Evolutionary conservation across 2,888 invertebrate species (phyloP).

Genomic region (Phortica magna): DNA sequence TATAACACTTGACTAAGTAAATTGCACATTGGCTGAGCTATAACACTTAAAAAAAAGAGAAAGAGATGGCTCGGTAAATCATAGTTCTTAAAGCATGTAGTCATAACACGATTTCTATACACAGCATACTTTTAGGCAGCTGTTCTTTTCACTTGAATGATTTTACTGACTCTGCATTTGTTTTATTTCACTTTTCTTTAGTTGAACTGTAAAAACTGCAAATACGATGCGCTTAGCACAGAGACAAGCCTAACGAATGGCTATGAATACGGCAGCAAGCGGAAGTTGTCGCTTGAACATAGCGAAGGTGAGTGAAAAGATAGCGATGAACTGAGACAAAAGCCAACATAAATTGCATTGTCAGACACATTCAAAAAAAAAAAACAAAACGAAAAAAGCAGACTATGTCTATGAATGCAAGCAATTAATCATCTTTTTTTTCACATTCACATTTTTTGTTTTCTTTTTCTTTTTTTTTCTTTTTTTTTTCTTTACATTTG

Average conservation of each 20-base stretch:
- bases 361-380: conserved; percentile 46
- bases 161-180: not conserved
- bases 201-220: conserved; percentile 76
- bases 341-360: conserved; percentile 56
- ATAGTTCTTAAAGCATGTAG: too few relatives aligned
- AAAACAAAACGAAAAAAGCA: not conserved
- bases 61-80: too few relatives aligned
- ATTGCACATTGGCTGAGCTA: too few relatives aligned
- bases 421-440: conserved; percentile 66
- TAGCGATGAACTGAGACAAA: conserved; percentile 21
- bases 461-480: conserved; percentile 37
- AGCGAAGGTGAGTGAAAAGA: conserved; percentile 68
- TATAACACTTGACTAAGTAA: too few relatives aligned
- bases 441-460: not conserved
- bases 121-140: too few relatives aligned
- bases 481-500: conserved; percentile 35
- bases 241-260: conserved; percentile 72
- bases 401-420: conserved; percentile 37
- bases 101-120: too few relatives aligned
- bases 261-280: conserved; percentile 68
- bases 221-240: conserved; percentile 74
- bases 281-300: conserved; percentile 52
- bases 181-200: conserved; percentile 49
- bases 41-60: too few relatives aligned
- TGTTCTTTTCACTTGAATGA: not conserved